These are phyloP conservation scores for Pteropus alecto DNA, from an alignment of 2,113 vertebrate genomes.

Conservation along the genomic window DNA sequence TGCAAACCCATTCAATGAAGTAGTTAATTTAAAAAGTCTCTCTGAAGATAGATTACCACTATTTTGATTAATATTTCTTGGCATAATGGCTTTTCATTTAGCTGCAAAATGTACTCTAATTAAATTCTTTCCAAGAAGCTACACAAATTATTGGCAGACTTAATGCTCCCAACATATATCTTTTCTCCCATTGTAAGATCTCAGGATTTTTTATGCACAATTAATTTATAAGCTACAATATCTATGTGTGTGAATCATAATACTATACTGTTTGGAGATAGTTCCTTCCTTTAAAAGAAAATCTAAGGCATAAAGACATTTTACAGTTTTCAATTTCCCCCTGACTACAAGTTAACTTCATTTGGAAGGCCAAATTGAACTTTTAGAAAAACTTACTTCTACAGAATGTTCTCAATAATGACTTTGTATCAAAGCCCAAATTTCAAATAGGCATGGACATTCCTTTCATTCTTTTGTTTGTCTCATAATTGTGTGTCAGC, in stretches of 20 bases:
- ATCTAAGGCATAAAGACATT: neutral
- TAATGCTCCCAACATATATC: neutral
- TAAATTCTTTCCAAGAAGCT: constrained; percentile 34
- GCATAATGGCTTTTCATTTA: neutral
- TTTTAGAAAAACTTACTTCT: neutral
- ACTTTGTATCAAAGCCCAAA: neutral
- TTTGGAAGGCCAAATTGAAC: neutral
- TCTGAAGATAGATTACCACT: neutral
- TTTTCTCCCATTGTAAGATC: neutral
- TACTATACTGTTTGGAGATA: neutral
- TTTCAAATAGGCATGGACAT: neutral
- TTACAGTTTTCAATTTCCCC: neutral
- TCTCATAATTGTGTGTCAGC: neutral
- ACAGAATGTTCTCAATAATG: neutral
- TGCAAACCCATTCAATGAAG: neutral
- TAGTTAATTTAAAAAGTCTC: neutral
- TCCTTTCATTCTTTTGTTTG: neutral
- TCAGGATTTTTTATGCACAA: neutral
- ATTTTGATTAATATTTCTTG: constrained; percentile 29
- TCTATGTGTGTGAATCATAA: neutral
- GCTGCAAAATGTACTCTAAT: neutral
- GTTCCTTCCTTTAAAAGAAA: neutral
- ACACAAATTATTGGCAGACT: constrained; percentile 19
- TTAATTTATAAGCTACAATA: neutral
- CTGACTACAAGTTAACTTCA: neutral